Percentiles rank a stretch among this genome's conserved stretches.
Conservation (phyloP, 1,140 invertebrate species). For the Anastrepha ludens region DNA sequence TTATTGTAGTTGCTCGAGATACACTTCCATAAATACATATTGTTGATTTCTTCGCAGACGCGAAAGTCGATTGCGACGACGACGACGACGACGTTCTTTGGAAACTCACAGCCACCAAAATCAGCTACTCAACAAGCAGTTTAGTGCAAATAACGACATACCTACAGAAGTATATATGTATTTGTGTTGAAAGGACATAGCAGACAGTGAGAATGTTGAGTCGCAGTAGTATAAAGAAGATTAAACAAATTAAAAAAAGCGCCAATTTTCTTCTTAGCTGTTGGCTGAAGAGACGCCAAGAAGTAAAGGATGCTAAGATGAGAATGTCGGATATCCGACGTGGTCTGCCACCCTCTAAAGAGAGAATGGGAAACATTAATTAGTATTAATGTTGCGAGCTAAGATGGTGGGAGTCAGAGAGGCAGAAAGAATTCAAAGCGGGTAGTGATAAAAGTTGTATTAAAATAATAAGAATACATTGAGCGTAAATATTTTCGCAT, state of each 20-base stretch:
- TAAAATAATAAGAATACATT: not conserved
- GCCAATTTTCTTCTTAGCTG: not conserved
- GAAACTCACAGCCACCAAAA: constrained; percentile 9
- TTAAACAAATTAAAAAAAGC: not conserved
- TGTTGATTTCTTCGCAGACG: constrained; percentile 14
- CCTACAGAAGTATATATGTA: not conserved
- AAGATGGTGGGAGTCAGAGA: not conserved
- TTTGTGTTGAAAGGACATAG: not conserved
- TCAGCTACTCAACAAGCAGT: constrained; percentile 10
- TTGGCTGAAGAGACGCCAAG: constrained; percentile 13
- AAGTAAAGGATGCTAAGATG: not conserved
- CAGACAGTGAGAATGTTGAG: not conserved
- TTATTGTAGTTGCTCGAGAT: constrained; percentile 16
- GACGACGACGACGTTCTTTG: constrained; percentile 16
- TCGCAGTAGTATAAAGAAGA: not conserved
- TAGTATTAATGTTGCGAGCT: constrained; percentile 25
- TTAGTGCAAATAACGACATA: not conserved
- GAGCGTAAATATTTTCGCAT: not conserved
- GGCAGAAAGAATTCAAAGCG: not conserved
- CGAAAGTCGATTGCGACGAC: not conserved
- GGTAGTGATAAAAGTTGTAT: constrained; percentile 7
- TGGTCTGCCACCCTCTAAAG: not conserved
- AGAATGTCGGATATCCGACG: constrained; percentile 39
- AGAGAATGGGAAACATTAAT: constrained; percentile 16
- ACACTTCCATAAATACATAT: not conserved